Evolutionary conservation across 2,797 vertebrate genomes (phyloP).

Genomic region (Varecia variegata): DNA sequence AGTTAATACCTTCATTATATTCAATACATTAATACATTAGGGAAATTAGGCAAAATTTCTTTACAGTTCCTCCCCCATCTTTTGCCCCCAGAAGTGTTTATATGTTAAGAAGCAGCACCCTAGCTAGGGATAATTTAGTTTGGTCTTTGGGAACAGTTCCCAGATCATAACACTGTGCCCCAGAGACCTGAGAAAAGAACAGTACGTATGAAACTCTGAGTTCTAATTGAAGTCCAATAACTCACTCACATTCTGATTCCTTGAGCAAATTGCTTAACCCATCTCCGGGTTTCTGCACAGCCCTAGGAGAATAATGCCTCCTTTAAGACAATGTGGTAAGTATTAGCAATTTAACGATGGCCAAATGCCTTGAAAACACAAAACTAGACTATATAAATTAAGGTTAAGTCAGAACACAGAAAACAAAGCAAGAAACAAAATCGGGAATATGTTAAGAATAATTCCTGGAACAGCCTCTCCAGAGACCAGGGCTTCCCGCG

Average conservation of each 20-base stretch:
- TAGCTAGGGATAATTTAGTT: constrained; percentile 28
- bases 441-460: not conserved
- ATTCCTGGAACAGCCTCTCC: not conserved
- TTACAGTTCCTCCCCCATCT: not conserved
- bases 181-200: constrained; percentile 40
- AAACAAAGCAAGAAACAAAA: constrained; percentile 27
- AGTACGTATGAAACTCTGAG: not conserved
- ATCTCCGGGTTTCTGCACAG: not conserved
- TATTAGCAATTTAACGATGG: constrained; percentile 9
- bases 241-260: constrained; percentile 30
- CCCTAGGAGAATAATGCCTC: constrained; percentile 35
- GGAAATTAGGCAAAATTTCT: not conserved
- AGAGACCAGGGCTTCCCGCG: not conserved
- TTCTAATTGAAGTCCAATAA: constrained; percentile 17
- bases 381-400: constrained; percentile 26
- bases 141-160: constrained; percentile 33
- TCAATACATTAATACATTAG: not conserved
- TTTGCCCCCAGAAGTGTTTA: constrained; percentile 23
- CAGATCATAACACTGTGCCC: constrained; percentile 4
- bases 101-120: constrained; percentile 14
- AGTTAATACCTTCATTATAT: not conserved
- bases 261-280: not conserved
- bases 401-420: not conserved
- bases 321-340: constrained; percentile 42
- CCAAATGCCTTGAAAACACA: constrained; percentile 38